Evolutionary conservation across 2,888 invertebrate species (phyloP), one percentile per base, ranked within the genome.

Genomic region (Hirudinaria manillensis): DNA sequence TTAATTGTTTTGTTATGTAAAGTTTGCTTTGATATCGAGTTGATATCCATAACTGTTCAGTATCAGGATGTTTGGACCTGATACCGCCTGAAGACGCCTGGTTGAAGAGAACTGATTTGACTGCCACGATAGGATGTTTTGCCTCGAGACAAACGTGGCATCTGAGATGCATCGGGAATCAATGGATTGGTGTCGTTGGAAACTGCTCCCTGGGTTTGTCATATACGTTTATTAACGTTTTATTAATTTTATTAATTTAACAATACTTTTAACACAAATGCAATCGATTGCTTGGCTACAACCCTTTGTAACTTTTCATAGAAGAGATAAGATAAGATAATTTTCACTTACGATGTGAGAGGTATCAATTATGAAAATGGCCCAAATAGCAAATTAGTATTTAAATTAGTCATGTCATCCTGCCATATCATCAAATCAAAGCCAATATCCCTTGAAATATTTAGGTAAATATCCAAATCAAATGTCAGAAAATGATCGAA

Each of bases 81-180:
- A 73, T 65, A 34, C 56, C 73, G n/a, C 61, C 73, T 34, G 61
- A 51, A 32, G 65, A 61, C 38, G 73, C 73, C 55, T 73, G 73
- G 73, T 34, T 73, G 29, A 73, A 65, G 65, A 29, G 76, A 32
- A 56, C 72, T 21, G 70, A 75, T 36, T 56, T 72, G 32, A 74
- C 68, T 45, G 76, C 76, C 36, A 55, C 65, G n/a, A 76, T 77
- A 10, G 75, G 77, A 34, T 77, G 77, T 51, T 74, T 74, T 68
- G 45, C 72, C 24, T 61, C 71, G n/a, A 74, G 70, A 24, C 70
- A 76, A 27, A 65, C 74, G 36, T 77, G 77, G 77, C 76, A 75
- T 3, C 53, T 77, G 38, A 66, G 51, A 34, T 77, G 77, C 56
- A 70, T 71, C 6, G 72, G 70, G 24, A 72, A 76, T 75, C 67